Evolutionary conservation across 1,140 invertebrate species (phyloP), one percentile per base, ranked within the genome.

Genomic region (Dreissena rostriformis): DNA sequence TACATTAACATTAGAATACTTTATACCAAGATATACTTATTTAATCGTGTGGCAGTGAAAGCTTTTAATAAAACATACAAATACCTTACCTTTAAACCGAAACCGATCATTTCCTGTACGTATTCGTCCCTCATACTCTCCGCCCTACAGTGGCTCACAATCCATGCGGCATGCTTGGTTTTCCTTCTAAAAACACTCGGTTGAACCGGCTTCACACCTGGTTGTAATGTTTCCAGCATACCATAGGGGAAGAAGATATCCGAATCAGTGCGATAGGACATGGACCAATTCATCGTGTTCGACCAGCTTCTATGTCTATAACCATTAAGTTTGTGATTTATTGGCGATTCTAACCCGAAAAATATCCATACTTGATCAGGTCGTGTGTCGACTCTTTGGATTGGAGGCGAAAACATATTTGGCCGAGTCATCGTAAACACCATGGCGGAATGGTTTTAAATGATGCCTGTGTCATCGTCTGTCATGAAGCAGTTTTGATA

Each of bases 221-320:
- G 17, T 19, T 19, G 17, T 24, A n/a, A n/a, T 11, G 72, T 55
- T 22, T 52, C 26, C 39, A 82, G 52, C 14, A 75, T 29, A 28
- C 70, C 63, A 26, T 68, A 74, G 15, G 80, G 80, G 29, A 10
- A 24, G 19, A 75, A 67, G 17, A 82, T 76, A 29, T 82, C 80
- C 4, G 80, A 17, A 68, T 82, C 80, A 19, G 28, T 12, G 2
- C 55, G 5, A 55, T 82, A 82, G 10, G 71, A n/a, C 80, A 74
- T 74, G 10, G 80, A 68, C 80, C 80, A 82, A 28, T 82, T 82
- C 72, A 82, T 75, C 11, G 72, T 82, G 24, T 67, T 75, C 19
- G 19, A 14, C 80, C 72, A 82, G 4, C 49, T 29, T 14, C 14
- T 11, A 51, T 76, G 51, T 49, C 81, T 66, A 29, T 57, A 76